Conservation (phyloP, 2,888 invertebrate genomes). For the Chaetoderma sp. region DNA sequence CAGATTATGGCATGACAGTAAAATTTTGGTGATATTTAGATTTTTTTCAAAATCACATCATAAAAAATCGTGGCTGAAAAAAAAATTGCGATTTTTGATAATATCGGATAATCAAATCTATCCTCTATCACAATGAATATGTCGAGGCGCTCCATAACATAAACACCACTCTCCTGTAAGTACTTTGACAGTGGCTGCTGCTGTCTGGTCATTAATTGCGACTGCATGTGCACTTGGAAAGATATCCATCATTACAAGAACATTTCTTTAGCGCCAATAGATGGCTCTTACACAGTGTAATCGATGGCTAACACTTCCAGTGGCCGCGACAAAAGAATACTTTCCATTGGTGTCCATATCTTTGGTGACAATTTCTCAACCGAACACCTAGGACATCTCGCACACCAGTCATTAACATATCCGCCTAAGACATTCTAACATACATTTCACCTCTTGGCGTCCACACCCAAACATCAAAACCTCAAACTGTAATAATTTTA, state of each 20-base stretch:
- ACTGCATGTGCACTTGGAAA: conserved; percentile 30
- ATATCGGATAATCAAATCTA: no score
- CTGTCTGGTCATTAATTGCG: no score
- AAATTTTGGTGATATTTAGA: no score
- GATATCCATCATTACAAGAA: conserved; percentile 25
- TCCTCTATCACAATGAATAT: no score
- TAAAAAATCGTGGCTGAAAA: no score
- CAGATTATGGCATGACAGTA: no score
- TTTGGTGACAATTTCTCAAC: conserved; percentile 8
- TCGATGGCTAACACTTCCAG: no score
- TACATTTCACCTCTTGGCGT: conserved; percentile 25
- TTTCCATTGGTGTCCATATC: conserved; percentile 1
- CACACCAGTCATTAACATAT: conserved; percentile 17
- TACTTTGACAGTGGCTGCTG: conserved; percentile 14
- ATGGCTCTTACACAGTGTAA: conserved; percentile 23
- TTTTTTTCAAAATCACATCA: no score
- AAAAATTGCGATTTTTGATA: no score
- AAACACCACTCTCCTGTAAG: conserved; percentile 21
- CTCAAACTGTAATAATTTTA: background rate
- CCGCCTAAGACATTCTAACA: background rate
- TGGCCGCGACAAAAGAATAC: conserved; percentile 11
- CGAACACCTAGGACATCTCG: no score
- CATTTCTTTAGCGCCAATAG: conserved; percentile 27
- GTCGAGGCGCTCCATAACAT: no score
- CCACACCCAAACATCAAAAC: conserved; percentile 14